phyloP scores from a whole-genome alignment of 2,113 vertebrate genomes.

The Carollia perspicillata region DNA sequence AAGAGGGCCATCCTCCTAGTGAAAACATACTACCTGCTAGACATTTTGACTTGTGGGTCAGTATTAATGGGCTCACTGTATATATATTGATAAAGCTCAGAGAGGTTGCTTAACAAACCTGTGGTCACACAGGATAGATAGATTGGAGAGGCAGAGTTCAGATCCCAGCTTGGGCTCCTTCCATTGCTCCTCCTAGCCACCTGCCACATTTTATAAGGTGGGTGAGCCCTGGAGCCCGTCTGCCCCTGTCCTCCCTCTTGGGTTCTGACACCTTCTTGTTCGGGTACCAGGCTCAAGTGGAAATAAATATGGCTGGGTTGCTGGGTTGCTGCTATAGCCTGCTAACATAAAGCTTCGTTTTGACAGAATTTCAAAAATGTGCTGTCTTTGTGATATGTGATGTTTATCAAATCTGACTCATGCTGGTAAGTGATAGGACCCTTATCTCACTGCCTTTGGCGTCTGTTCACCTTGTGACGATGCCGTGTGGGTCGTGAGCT shows the following conservation, averaged over 20 bases:
- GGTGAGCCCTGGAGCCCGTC: not conserved
- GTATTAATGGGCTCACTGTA: not conserved
- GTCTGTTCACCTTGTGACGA: conserved; percentile 4
- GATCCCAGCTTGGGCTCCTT: not conserved
- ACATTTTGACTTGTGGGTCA: not conserved
- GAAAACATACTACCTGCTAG: not conserved
- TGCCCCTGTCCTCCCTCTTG: not conserved
- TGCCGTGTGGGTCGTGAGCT: not conserved
- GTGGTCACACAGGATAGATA: not conserved
- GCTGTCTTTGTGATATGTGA: conserved; percentile 30
- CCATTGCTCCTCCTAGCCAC: not conserved
- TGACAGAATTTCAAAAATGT: conserved; percentile 61
- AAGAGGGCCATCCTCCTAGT: not conserved
- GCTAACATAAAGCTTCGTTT: conserved; percentile 64
- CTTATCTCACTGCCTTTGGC: conserved; percentile 44
- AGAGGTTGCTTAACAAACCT: not conserved
- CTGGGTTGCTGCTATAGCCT: conserved; percentile 35
- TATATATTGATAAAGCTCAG: not conserved
- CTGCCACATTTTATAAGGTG: not conserved
- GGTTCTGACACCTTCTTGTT: not conserved
- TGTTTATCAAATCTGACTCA: conserved; percentile 64
- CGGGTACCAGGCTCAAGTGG: not conserved
- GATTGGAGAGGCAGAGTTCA: not conserved
- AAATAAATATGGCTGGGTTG: conserved; percentile 34
- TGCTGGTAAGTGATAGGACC: conserved; percentile 26